Conservation (phyloP, 1,140 invertebrate species). For the Cydia strobilella region DNA sequence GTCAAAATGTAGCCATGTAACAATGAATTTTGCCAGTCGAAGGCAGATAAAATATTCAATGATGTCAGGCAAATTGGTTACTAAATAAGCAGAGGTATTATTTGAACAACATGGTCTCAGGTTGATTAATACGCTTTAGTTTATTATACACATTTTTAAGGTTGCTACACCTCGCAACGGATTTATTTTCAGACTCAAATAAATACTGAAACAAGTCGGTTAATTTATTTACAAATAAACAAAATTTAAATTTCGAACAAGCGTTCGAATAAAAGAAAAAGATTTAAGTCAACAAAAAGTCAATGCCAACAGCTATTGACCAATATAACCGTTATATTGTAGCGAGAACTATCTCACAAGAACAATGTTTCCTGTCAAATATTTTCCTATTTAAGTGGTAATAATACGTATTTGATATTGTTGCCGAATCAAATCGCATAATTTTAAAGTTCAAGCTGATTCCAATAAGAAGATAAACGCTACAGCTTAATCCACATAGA, state of each 20-base stretch:
- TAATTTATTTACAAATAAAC: not conserved
- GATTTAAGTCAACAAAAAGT: not conserved
- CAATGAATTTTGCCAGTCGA: slow-evolving; percentile 55
- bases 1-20: slow-evolving; percentile 59
- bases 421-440: slow-evolving; percentile 16
- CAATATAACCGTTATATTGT: slow-evolving; percentile 39
- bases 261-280: slow-evolving; percentile 1
- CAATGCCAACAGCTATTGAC: not conserved
- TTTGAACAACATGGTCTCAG: slow-evolving; percentile 13
- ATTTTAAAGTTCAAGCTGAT: not conserved
- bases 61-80: slow-evolving; percentile 58
- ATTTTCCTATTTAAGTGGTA: slow-evolving; percentile 35
- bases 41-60: slow-evolving; percentile 63
- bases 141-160: slow-evolving; percentile 3
- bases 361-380: slow-evolving; percentile 41
- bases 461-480: slow-evolving; percentile 1
- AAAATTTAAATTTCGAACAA: slow-evolving; percentile 19
- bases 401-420: slow-evolving; percentile 36
- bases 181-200: not conserved
- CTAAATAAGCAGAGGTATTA: slow-evolving; percentile 59
- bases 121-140: slow-evolving; percentile 9
- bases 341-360: slow-evolving; percentile 37
- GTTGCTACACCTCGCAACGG: not conserved
- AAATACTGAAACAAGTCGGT: not conserved
- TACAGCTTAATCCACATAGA: not conserved